Evolutionary conservation across 2,888 invertebrate genomes (phyloP).

Genomic region (Cybosia mesomella): DNA sequence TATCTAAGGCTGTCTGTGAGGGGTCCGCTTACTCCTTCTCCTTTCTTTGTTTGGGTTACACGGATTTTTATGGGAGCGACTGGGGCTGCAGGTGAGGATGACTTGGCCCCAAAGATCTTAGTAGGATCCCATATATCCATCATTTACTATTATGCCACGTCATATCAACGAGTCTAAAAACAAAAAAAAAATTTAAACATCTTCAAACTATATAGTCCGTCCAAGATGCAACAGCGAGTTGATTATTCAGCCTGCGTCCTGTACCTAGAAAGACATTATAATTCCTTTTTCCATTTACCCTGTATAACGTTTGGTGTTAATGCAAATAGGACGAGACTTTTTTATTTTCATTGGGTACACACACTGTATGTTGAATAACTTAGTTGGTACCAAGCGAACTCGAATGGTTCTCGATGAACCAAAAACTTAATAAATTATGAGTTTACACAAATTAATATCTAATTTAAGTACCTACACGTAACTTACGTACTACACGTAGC

Average conservation of each 20-base stretch:
- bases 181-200: neutral
- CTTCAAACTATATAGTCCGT: neutral
- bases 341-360: slow-evolving; percentile 39
- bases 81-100: too few species aligned
- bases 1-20: too few species aligned
- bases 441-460: too few species aligned
- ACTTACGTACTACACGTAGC: too few species aligned
- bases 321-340: slow-evolving; percentile 42
- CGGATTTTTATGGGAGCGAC: too few species aligned
- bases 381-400: slow-evolving; percentile 29
- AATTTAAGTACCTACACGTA: too few species aligned
- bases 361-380: slow-evolving; percentile 21
- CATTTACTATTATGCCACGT: too few species aligned
- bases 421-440: neutral
- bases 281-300: slow-evolving; percentile 44
- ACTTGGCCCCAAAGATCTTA: too few species aligned
- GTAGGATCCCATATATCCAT: too few species aligned
- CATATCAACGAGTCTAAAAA: neutral
- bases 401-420: slow-evolving; percentile 11
- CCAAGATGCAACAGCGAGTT: slow-evolving; percentile 16
- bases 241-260: slow-evolving; percentile 31
- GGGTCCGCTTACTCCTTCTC: too few species aligned
- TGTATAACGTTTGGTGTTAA: slow-evolving; percentile 50
- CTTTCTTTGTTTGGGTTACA: too few species aligned
- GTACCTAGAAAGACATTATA: slow-evolving; percentile 46